Conservation (phyloP, 2,113 vertebrate genomes). For the Climacteris rufus region DNA sequence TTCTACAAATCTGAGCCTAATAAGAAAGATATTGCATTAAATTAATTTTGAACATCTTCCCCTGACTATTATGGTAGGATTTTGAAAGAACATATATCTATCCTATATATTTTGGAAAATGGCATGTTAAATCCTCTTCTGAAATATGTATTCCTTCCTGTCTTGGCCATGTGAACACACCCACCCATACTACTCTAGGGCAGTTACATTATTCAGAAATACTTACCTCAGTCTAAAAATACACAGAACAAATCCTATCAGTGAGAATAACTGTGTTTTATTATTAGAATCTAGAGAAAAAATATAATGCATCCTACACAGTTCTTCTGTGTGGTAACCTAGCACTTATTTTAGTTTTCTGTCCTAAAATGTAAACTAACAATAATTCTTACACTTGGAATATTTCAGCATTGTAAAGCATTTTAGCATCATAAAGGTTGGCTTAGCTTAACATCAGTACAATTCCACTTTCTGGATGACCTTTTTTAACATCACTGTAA, state of each 20-base stretch:
- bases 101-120: background rate
- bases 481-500: background rate
- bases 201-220: background rate
- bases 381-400: background rate
- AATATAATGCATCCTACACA: background rate
- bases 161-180: background rate
- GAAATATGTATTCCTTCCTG: background rate
- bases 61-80: background rate
- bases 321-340: background rate
- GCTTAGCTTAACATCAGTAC: background rate
- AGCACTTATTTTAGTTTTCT: background rate
- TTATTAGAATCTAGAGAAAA: background rate
- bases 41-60: background rate
- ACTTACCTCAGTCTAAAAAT: background rate
- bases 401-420: background rate
- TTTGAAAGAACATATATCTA: background rate
- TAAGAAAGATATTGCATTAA: background rate
- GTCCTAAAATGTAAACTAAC: background rate
- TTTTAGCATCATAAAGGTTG: background rate
- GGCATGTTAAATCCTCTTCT: background rate
- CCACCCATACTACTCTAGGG: background rate
- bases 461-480: background rate
- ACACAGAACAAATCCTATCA: background rate
- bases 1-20: background rate
- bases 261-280: background rate